Evolutionary conservation across 2,113 vertebrate genomes (phyloP), one percentile per base, ranked within the genome.

Genomic region (Rhadina sibilatrix): DNA sequence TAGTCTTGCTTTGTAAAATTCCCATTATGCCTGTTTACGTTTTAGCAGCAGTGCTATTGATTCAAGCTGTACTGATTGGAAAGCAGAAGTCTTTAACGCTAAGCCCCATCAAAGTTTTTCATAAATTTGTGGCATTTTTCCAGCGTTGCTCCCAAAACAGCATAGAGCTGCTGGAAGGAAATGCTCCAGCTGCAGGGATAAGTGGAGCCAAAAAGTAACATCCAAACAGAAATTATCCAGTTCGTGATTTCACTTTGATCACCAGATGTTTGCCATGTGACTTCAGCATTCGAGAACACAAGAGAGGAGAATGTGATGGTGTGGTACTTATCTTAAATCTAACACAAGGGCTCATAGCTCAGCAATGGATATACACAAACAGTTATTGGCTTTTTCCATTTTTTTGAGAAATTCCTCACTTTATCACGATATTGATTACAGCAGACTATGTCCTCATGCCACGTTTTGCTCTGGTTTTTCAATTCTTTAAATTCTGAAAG

Each of bases 1-100:
- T 44, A 49, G 64, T 40, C 87, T 88, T 87, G 89, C 96, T 97
- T 94, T 98, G 79, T 96, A 95, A 95, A 95, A 97, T 93, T 87
- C 57, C 87, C 69, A 78, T 95, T 96, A 53, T 89, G 38, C 82
- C 74, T 94, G 70, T 93, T 95, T 91, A 56, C 8, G 1, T 88
- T 94, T 94, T 46, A 69, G 74, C 57, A 85, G 75, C 28, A n/a
- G 69, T 31, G 57, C 85, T 90, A 71, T 56, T 83, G 89, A 85
- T 91, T 90, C 89, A 83, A 88, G 89, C 91, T 78, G 53, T 50
- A 70, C 50, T 92, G 93, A 95, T 91, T 78, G 47, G 86, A 93
- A 94, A 87, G 91, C 33, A 86, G 83, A 87, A 90, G 79, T 97
- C 65, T 94, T 91, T 83, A 91, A 86, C 25, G 25, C 38, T n/a